Percentiles rank a stretch among this genome's conserved stretches.
phyloP scores from a whole-genome alignment of 1,140 invertebrate genomes.

The Diorhabda sublineata region DNA sequence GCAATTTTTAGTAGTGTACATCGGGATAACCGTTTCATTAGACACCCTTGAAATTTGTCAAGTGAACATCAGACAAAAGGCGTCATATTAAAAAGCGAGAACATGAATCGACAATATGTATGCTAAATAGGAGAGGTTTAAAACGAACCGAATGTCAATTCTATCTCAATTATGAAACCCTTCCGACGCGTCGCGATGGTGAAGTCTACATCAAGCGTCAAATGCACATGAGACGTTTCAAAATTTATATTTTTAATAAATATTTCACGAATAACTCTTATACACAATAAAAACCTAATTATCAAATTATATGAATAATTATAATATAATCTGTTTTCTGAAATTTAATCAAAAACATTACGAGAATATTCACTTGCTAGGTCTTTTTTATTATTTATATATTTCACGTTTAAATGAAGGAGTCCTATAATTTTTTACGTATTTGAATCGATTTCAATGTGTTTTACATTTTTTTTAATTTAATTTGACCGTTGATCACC shows the following conservation, averaged over 20 bases:
- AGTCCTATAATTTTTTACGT: too few relatives aligned
- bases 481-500: too few relatives aligned
- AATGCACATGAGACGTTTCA: slow-evolving; percentile 24
- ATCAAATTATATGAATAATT: too few relatives aligned
- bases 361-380: too few relatives aligned
- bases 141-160: slow-evolving; percentile 33
- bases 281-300: too few relatives aligned
- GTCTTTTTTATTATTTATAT: too few relatives aligned
- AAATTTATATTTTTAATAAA: slow-evolving; percentile 31
- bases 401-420: too few relatives aligned
- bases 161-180: slow-evolving; percentile 41
- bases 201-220: slow-evolving; percentile 23
- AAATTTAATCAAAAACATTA: too few relatives aligned
- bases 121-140: slow-evolving; percentile 36
- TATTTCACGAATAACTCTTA: too few relatives aligned
- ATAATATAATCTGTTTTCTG: too few relatives aligned
- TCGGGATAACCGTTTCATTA: slow-evolving; percentile 7
- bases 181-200: slow-evolving; percentile 25
- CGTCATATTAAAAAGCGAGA: slow-evolving; percentile 33
- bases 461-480: too few relatives aligned
- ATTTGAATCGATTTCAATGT: too few relatives aligned
- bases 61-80: slow-evolving; percentile 24
- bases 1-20: background rate
- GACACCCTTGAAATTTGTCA: slow-evolving; percentile 20
- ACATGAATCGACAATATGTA: slow-evolving; percentile 38